phyloP scores from a whole-genome alignment of 2,113 vertebrate species.

The Sinocyclocheilus anophthalmus region DNA sequence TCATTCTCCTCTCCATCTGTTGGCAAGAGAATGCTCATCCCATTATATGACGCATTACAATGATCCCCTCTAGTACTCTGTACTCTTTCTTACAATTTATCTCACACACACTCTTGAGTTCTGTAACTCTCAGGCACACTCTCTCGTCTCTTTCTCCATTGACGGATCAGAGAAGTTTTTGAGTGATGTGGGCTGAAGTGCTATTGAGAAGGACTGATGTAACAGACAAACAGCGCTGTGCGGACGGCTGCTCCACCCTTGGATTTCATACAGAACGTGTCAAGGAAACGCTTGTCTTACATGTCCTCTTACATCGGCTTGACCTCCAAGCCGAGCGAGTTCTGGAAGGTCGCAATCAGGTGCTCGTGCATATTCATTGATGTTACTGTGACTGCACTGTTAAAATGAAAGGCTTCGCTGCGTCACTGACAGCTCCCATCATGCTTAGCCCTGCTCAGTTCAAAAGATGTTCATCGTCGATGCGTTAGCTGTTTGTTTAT shows the following conservation, averaged over 20 bases:
- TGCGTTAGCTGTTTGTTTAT: slow-evolving; percentile 6
- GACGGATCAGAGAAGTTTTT: slow-evolving; percentile 4
- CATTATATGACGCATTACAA: background rate
- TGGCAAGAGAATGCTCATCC: background rate
- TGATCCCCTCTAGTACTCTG: background rate
- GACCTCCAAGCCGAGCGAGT: background rate
- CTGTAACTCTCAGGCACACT: background rate
- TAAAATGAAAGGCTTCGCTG: slow-evolving; percentile 6
- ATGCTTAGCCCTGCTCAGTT: slow-evolving; percentile 13
- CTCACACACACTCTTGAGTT: background rate
- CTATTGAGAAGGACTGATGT: background rate
- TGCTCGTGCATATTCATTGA: background rate
- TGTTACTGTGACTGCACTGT: background rate
- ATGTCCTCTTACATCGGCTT: background rate
- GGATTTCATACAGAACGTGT: background rate
- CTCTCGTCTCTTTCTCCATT: slow-evolving; percentile 2
- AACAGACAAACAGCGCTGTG: background rate
- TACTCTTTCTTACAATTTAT: background rate
- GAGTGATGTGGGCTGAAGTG: slow-evolving; percentile 24
- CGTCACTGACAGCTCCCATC: slow-evolving; percentile 31
- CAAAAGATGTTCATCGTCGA: slow-evolving; percentile 3
- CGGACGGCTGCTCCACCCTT: background rate
- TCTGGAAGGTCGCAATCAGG: background rate
- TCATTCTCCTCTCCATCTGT: background rate
- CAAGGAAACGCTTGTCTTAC: background rate